Conservation (phyloP, 2,113 vertebrate species). For the Camelus dromedarius region DNA sequence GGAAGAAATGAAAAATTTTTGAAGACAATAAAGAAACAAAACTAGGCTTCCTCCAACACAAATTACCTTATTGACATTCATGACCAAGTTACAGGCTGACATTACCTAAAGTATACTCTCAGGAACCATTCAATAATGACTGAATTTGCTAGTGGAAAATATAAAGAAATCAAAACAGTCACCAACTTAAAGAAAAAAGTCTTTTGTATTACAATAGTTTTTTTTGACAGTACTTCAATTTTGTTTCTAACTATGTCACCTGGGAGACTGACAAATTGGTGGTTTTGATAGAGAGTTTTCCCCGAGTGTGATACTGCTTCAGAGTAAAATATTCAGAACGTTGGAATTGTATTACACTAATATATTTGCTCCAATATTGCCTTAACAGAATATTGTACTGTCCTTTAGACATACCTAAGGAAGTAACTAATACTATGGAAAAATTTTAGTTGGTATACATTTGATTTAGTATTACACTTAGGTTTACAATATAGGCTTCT, state of each 20-base stretch:
- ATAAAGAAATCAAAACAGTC: slow-evolving; percentile 41
- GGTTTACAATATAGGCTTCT: background rate
- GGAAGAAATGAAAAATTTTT: background rate
- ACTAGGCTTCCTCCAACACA: background rate
- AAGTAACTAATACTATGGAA: background rate
- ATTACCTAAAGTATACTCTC: slow-evolving; percentile 53
- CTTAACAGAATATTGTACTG: background rate
- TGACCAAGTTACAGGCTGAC: slow-evolving; percentile 63
- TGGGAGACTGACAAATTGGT: background rate
- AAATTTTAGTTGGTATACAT: background rate
- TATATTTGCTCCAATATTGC: background rate
- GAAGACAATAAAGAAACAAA: slow-evolving; percentile 13
- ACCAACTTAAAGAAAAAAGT: slow-evolving; percentile 1
- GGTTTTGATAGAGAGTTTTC: slow-evolving; percentile 21
- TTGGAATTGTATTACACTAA: background rate
- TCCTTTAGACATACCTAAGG: background rate
- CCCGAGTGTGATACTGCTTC: slow-evolving; percentile 6
- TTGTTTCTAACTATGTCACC: slow-evolving; percentile 17
- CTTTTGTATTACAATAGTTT: background rate
- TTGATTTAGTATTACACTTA: slow-evolving; percentile 2
- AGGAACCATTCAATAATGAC: slow-evolving; percentile 36
- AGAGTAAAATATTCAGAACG: slow-evolving; percentile 19
- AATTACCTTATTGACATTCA: slow-evolving; percentile 28
- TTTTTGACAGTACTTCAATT: background rate
- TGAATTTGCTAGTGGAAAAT: slow-evolving; percentile 42